Percentiles rank a stretch among this genome's conserved stretches.
Conservation (phyloP, 2,113 vertebrate species). For the Siphamia tubifer region DNA sequence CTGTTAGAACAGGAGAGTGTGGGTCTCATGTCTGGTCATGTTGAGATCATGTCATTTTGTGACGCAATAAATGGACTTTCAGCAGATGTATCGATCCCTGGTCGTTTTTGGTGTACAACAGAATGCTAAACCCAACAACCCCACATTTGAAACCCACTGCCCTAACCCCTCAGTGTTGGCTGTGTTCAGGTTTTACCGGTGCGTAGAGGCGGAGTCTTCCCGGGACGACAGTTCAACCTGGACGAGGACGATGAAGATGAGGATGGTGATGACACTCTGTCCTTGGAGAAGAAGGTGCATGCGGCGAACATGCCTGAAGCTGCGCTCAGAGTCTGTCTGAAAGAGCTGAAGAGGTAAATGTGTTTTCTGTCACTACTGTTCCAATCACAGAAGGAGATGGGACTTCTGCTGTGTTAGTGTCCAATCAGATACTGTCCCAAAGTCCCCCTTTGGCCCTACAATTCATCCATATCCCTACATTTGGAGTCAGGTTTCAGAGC, state of each 20-base stretch:
- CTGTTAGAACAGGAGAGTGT: too few species aligned
- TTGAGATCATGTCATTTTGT: too few species aligned
- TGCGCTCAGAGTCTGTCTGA: conserved; percentile 90
- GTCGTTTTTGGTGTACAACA: too few species aligned
- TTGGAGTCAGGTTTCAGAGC: too few species aligned
- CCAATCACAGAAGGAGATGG: too few species aligned
- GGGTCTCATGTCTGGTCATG: too few species aligned
- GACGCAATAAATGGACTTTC: too few species aligned
- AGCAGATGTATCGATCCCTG: too few species aligned
- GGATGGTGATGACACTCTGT: conserved; percentile 87
- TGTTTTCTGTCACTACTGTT: neutral
- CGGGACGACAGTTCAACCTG: conserved; percentile 76
- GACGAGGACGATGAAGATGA: conserved; percentile 89
- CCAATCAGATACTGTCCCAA: too few species aligned
- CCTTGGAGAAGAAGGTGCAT: conserved; percentile 89
- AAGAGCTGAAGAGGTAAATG: conserved; percentile 92
- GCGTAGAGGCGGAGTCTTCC: conserved; percentile 82
- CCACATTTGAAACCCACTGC: neutral
- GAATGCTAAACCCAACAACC: neutral
- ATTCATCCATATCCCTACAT: too few species aligned
- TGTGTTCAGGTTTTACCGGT: conserved; percentile 81
- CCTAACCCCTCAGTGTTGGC: neutral
- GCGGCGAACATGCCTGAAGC: conserved; percentile 90
- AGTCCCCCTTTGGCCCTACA: too few species aligned
- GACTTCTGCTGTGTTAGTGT: too few species aligned